Percentiles rank a stretch among this genome's conserved stretches.
These are phyloP conservation scores for Actinemys pallida DNA, from an alignment of 2,113 vertebrate genomes.

Conservation along the genomic window DNA sequence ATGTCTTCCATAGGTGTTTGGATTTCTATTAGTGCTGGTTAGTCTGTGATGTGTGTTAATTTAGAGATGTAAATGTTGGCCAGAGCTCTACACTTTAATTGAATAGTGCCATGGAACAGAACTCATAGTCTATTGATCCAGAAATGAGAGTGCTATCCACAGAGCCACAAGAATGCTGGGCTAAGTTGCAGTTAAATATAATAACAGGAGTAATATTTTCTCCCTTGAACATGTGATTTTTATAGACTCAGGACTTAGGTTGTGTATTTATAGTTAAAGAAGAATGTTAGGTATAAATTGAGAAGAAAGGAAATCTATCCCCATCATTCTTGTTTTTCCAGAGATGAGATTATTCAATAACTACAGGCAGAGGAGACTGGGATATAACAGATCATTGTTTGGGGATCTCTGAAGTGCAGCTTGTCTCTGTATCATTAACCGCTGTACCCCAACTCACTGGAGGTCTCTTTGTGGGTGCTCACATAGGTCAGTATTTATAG, in stretches of 20 bases:
- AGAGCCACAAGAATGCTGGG: neutral
- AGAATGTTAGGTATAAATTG: neutral
- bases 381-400: neutral
- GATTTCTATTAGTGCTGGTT: slow-evolving; percentile 35
- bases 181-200: neutral
- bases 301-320: neutral
- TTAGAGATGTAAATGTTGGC: slow-evolving; percentile 52
- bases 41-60: slow-evolving; percentile 40
- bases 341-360: neutral
- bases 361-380: neutral
- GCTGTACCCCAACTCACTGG: neutral
- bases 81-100: slow-evolving; percentile 28
- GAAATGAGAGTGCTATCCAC: neutral
- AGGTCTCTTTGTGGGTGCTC: accelerated
- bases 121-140: neutral
- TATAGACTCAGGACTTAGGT: neutral
- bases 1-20: slow-evolving; percentile 45
- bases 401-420: neutral
- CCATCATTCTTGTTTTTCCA: neutral
- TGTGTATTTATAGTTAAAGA: slow-evolving; percentile 10
- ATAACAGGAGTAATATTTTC: neutral
- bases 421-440: neutral
- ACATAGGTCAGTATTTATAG: neutral
- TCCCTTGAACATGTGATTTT: neutral
- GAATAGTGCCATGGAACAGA: slow-evolving; percentile 21